Conservation (phyloP, 2,888 invertebrate species). For the Drosophila subquinaria region DNA sequence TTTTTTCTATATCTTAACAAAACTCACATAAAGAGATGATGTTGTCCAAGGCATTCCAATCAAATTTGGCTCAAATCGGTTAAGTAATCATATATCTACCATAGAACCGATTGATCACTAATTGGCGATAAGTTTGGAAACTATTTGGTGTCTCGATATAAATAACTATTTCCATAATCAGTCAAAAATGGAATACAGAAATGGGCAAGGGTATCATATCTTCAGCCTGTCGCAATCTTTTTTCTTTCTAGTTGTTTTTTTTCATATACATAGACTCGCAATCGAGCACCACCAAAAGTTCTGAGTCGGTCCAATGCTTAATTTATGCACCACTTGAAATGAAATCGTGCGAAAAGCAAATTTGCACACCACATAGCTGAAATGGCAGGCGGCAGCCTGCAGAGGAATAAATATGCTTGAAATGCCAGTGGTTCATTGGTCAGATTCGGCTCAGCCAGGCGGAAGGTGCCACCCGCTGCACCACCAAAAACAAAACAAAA, state of each 20-base stretch:
- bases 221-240: background rate
- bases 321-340: conserved; percentile 71
- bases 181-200: background rate
- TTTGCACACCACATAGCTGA: conserved; percentile 60
- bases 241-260: background rate
- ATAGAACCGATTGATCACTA: background rate
- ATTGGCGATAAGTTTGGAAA: too few species aligned
- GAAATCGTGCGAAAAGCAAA: conserved; percentile 75
- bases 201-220: background rate
- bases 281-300: conserved; percentile 39
- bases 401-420: conserved; percentile 7
- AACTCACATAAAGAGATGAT: too few species aligned
- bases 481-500: background rate
- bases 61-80: too few species aligned
- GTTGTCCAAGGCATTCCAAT: too few species aligned
- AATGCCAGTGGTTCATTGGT: conserved; percentile 5
- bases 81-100: background rate
- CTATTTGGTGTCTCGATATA: too few species aligned
- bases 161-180: background rate
- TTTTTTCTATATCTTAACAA: too few species aligned
- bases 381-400: conserved; percentile 19
- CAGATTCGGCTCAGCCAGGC: conserved; percentile 25
- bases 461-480: conserved; percentile 17
- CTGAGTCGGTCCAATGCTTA: conserved; percentile 51
- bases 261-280: conserved; percentile 5